These are phyloP conservation scores for Clarias magur DNA, from an alignment of 2,113 vertebrate species.

Conservation along the genomic window DNA sequence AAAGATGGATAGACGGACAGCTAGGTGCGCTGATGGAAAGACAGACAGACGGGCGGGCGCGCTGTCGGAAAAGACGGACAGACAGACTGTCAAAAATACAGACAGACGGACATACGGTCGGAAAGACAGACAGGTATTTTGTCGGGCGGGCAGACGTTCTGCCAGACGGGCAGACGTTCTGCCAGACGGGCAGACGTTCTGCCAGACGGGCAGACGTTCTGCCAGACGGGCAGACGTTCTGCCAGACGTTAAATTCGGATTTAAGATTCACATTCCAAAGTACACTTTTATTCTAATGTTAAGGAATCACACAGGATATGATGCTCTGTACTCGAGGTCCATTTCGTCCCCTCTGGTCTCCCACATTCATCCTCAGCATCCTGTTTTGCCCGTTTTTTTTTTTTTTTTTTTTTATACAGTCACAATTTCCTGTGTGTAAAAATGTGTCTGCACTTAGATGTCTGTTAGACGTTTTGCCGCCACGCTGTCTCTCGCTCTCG, in stretches of 20 bases:
- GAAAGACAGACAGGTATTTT: not conserved
- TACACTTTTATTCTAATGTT: not conserved
- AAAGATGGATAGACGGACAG: not conserved
- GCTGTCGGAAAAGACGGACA: too few species aligned
- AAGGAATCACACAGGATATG: slow-evolving; percentile 6
- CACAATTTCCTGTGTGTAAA: not conserved
- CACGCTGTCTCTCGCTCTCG: not conserved
- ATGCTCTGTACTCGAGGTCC: not conserved
- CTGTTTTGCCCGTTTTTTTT: not conserved
- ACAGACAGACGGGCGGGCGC: not conserved
- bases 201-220: not conserved
- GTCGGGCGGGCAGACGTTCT: not conserved
- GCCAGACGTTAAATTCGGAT: not conserved
- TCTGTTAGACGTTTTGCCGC: not conserved
- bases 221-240: not conserved
- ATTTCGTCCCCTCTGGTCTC: not conserved
- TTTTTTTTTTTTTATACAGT: not conserved
- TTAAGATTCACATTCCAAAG: too few species aligned
- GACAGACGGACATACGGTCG: too few species aligned
- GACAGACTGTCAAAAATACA: too few species aligned
- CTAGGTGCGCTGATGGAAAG: not conserved
- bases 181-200: not conserved
- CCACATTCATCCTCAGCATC: not conserved
- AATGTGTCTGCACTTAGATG: not conserved
- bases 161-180: not conserved